Conservation (phyloP, 2,113 vertebrate genomes). For the Cephalopholis sonnerati region DNA sequence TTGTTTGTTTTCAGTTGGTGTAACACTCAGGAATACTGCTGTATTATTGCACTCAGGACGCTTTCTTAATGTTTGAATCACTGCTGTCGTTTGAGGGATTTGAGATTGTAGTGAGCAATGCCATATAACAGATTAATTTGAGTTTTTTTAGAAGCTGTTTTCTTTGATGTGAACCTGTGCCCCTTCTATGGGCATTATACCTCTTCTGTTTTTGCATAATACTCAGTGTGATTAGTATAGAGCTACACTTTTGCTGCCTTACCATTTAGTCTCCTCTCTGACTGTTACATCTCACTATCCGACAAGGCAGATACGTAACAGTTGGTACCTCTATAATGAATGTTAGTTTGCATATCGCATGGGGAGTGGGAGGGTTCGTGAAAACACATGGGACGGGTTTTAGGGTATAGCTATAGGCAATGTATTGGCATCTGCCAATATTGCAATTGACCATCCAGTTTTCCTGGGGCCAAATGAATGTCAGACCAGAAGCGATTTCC, state of each 20-base stretch:
- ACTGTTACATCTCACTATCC: constrained; percentile 73
- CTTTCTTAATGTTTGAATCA: constrained; percentile 67
- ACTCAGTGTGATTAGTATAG: constrained; percentile 53
- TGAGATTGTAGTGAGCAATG: constrained; percentile 50
- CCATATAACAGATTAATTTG: constrained; percentile 47
- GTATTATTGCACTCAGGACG: constrained; percentile 82
- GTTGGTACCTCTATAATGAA: constrained; percentile 74
- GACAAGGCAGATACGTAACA: constrained; percentile 66
- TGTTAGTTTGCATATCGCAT: constrained; percentile 73
- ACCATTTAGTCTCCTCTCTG: constrained; percentile 66
- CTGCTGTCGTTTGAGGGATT: constrained; percentile 57
- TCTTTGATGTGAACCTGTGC: constrained; percentile 25
- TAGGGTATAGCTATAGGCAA: constrained; percentile 66
- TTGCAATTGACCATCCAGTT: constrained; percentile 82
- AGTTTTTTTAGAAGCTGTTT: constrained; percentile 31
- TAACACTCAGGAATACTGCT: constrained; percentile 82
- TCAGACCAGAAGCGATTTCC: constrained; percentile 70
- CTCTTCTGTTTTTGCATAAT: constrained; percentile 28
- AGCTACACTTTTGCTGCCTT: constrained; percentile 74
- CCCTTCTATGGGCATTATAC: constrained; percentile 39
- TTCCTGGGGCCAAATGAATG: constrained; percentile 83
- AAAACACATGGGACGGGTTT: constrained; percentile 52
- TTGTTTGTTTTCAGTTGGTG: constrained; percentile 61
- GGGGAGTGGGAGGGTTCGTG: constrained; percentile 42
- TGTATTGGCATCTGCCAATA: constrained; percentile 69